phyloP scores from a whole-genome alignment of 2,113 vertebrate species.

The Pelecanoides urinatrix region DNA sequence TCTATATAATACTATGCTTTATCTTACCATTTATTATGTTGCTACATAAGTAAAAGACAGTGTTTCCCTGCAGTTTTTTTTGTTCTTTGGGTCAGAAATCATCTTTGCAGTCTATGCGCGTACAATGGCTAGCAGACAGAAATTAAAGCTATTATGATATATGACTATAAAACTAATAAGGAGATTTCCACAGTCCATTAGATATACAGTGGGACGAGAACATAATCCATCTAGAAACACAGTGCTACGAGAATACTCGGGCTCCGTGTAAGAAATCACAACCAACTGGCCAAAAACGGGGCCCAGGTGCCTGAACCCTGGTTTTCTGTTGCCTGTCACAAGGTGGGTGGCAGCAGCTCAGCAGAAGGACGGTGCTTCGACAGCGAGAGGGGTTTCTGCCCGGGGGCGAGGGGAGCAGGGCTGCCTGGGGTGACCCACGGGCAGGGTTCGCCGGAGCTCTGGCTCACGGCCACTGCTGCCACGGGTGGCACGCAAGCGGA shows the following conservation, averaged over 20 bases:
- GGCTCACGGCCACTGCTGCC: rapidly evolving
- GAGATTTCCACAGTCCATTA: background rate
- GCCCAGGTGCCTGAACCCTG: background rate
- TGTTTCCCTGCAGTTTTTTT: background rate
- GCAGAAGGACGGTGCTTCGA: background rate
- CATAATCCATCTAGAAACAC: background rate
- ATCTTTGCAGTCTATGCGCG: rapidly evolving
- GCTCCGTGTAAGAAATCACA: background rate
- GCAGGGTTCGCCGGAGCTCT: background rate
- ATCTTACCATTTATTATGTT: background rate
- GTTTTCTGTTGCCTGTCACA: background rate
- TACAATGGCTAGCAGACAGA: background rate
- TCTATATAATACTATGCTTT: background rate
- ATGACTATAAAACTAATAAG: too few species aligned
- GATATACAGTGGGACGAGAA: rapidly evolving
- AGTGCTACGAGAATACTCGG: rapidly evolving
- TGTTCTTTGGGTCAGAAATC: background rate
- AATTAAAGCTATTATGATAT: background rate
- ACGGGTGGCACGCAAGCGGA: background rate
- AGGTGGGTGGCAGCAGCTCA: background rate
- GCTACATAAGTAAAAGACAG: background rate
- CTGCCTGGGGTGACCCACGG: background rate
- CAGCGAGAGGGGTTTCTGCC: rapidly evolving
- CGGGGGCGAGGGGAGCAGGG: background rate
- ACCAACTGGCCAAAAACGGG: rapidly evolving